Evolutionary conservation across 2,888 invertebrate genomes (phyloP).

Genomic region (Caenorhabditis sulstoni): DNA sequence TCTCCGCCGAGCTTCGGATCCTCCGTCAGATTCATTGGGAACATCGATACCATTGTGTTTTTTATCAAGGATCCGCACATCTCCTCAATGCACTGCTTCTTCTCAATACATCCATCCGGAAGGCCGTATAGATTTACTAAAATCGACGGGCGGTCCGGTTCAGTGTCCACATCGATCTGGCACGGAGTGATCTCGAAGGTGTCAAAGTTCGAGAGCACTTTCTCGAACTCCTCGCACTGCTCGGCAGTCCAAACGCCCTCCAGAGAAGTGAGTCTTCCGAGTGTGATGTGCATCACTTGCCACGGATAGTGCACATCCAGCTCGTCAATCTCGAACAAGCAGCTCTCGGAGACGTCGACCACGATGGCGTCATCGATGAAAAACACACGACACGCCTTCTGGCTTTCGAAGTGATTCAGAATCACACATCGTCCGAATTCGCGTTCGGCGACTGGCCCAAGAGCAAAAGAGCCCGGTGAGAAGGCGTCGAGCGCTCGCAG

Average conservation of each 20-base stretch:
- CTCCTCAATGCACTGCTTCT: conserved; percentile 28
- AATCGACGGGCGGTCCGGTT: conserved; percentile 24
- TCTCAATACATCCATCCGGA: not conserved
- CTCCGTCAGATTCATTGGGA: conserved; percentile 11
- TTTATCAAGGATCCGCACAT: conserved; percentile 11
- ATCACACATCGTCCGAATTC: conserved; percentile 56
- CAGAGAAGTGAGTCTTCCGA: conserved; percentile 25
- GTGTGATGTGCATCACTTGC: conserved; percentile 51
- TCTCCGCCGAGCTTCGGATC: conserved; percentile 13
- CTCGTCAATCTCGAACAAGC: conserved; percentile 37
- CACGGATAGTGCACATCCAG: conserved; percentile 29
- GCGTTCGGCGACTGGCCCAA: conserved; percentile 62
- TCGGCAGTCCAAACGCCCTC: conserved; percentile 16
- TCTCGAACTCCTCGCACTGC: conserved; percentile 1
- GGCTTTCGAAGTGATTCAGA: conserved; percentile 27
- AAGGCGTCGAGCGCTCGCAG: not conserved
- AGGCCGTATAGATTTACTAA: conserved; percentile 30
- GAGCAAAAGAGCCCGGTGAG: conserved; percentile 31
- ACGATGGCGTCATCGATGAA: conserved; percentile 38
- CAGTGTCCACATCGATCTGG: conserved; percentile 13
- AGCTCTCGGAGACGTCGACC: conserved; percentile 31
- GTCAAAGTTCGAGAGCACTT: conserved; percentile 10
- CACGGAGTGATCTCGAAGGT: conserved; percentile 27
- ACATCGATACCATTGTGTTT: conserved; percentile 7
- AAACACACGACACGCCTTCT: conserved; percentile 7